phyloP scores from a whole-genome alignment of 2,797 vertebrate genomes.

The Coreius guichenoti region DNA sequence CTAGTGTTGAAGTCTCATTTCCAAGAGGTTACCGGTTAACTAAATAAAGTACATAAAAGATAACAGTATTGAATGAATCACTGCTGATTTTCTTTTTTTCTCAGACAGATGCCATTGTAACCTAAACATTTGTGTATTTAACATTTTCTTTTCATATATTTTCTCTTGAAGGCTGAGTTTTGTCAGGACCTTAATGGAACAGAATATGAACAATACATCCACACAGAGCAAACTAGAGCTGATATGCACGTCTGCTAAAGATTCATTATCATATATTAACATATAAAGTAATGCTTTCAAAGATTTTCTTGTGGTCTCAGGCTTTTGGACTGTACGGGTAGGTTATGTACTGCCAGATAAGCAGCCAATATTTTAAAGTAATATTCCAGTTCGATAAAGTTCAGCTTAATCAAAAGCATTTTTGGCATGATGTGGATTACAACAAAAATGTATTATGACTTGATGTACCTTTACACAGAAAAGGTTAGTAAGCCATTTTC shows the following conservation, averaged over 20 bases:
- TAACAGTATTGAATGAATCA: neutral
- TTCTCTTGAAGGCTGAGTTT: neutral
- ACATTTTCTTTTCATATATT: neutral
- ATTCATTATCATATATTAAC: neutral
- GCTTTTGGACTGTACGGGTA: too few relatives aligned
- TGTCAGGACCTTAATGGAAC: too few relatives aligned
- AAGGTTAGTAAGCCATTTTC: too few relatives aligned
- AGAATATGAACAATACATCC: neutral
- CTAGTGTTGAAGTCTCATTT: too few relatives aligned
- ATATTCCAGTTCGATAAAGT: neutral
- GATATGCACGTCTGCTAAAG: neutral
- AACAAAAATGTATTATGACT: neutral
- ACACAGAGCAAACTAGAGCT: neutral
- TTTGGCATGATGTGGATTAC: neutral
- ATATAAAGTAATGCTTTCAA: neutral
- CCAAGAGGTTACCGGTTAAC: too few relatives aligned
- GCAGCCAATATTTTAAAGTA: neutral
- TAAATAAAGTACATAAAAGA: too few relatives aligned
- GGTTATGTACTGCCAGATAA: neutral
- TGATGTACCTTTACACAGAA: too few relatives aligned
- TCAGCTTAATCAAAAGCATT: neutral
- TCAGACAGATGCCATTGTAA: too few relatives aligned
- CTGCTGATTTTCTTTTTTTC: too few relatives aligned
- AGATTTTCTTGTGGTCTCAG: neutral
- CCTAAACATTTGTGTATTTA: too few relatives aligned